A percentile compares a stretch with the other conserved stretches of the same genome.
Conservation (phyloP, 2,797 vertebrate species). For the Ispidina lecontei region DNA sequence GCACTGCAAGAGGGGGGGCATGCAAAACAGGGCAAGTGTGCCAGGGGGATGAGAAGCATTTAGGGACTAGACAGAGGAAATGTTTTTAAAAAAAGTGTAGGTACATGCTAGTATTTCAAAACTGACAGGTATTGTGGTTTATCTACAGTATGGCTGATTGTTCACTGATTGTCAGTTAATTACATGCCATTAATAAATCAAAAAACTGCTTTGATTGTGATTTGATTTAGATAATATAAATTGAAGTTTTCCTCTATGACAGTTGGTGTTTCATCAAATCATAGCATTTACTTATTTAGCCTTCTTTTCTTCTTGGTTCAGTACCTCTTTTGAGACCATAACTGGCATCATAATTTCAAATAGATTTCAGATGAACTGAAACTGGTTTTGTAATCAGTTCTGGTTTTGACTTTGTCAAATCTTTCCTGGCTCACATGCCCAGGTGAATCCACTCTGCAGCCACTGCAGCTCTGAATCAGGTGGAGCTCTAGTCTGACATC, state of each 20-base stretch:
- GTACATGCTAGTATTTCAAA: neutral
- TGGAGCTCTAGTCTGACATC: neutral
- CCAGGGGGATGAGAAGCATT: neutral
- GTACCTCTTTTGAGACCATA: neutral
- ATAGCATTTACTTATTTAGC: neutral
- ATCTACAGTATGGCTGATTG: neutral
- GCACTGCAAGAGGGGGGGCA: neutral
- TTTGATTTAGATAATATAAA: neutral
- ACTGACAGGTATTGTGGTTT: neutral
- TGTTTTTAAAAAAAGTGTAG: neutral
- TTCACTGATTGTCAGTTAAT: neutral
- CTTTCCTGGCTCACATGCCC: neutral
- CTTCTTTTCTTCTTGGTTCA: neutral
- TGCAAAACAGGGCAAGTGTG: accelerated
- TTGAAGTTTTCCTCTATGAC: neutral
- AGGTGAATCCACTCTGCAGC: neutral
- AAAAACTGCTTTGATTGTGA: neutral
- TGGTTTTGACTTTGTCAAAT: neutral
- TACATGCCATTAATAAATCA: neutral
- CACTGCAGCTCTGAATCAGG: neutral
- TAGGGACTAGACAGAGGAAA: no score
- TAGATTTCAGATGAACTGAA: neutral
- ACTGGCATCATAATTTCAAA: neutral
- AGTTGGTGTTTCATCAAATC: neutral
- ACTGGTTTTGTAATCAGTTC: neutral